Conservation (phyloP, 92 coral and sea anemone genomes). For the Plumapathes pennacea region DNA sequence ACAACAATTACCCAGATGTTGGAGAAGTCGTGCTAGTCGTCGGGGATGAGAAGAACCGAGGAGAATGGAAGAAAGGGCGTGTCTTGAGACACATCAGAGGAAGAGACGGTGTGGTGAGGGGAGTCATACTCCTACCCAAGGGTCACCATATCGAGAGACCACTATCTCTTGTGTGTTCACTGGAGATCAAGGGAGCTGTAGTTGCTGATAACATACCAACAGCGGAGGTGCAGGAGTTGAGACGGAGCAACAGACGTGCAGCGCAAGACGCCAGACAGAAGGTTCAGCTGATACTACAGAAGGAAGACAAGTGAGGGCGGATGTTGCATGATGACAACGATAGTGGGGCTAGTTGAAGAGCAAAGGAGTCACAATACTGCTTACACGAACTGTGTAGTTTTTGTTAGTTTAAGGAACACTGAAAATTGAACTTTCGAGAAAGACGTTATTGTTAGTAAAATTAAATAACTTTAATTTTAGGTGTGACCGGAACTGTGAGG, state of each 20-base stretch:
- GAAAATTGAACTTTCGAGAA: neutral
- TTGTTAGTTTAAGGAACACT: neutral
- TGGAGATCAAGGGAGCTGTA: constrained; percentile 10
- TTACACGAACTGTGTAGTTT: neutral
- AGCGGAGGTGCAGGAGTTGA: neutral
- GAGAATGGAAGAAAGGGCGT: constrained; percentile 55
- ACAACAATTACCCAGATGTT: constrained; percentile 13
- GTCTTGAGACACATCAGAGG: constrained; percentile 19
- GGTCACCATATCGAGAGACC: constrained; percentile 48
- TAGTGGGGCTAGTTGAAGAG: too few species aligned
- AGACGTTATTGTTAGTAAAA: neutral
- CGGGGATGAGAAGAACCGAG: constrained; percentile 64
- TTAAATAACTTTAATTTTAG: neutral
- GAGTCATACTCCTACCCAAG: constrained; percentile 32
- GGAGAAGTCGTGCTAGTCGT: constrained; percentile 57
- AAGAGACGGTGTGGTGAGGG: constrained; percentile 40
- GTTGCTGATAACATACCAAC: neutral
- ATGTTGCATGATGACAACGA: neutral
- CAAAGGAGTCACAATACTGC: too few species aligned
- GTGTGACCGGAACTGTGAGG: neutral
- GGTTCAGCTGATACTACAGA: neutral
- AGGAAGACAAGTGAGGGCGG: neutral
- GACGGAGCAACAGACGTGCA: neutral
- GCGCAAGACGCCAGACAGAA: neutral
- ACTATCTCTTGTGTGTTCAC: constrained; percentile 26